These are phyloP conservation scores for Beaufortia kweichowensis DNA, from an alignment of 2,113 vertebrate genomes.

Conservation along the genomic window DNA sequence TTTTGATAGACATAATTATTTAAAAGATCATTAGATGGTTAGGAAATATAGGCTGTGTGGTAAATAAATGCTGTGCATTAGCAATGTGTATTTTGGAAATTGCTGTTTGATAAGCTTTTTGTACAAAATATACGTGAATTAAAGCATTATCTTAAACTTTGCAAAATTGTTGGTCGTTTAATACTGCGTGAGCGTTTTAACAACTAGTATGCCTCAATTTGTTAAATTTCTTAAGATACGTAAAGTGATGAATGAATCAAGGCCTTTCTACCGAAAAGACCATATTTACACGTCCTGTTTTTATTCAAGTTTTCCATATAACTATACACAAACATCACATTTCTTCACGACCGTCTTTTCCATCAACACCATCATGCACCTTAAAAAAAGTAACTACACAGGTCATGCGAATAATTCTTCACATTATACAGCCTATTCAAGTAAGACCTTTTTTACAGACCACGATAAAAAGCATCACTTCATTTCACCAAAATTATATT, in stretches of 20 bases:
- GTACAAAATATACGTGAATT: too few species aligned
- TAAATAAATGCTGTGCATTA: too few species aligned
- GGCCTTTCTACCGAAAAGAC: constrained; percentile 57
- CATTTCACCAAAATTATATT: constrained; percentile 89
- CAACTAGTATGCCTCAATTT: too few species aligned
- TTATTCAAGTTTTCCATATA: constrained; percentile 67
- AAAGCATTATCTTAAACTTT: too few species aligned
- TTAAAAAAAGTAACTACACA: constrained; percentile 79
- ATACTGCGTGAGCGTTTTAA: neutral
- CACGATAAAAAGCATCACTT: constrained; percentile 81
- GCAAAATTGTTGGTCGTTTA: too few species aligned
- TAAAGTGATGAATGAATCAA: constrained; percentile 17
- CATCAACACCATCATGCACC: constrained; percentile 88
- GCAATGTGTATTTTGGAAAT: too few species aligned
- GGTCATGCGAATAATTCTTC: constrained; percentile 89
- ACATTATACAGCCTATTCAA: constrained; percentile 93
- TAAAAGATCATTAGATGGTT: too few species aligned
- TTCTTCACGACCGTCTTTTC: constrained; percentile 69
- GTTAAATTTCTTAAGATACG: neutral
- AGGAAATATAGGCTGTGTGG: too few species aligned
- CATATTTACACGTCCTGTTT: constrained; percentile 62
- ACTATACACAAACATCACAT: constrained; percentile 71
- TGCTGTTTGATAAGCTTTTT: constrained; percentile 88
- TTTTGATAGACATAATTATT: constrained; percentile 87
- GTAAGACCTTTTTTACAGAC: constrained; percentile 85